These are phyloP conservation scores for Ectemnius lituratus DNA, from an alignment of 2,888 invertebrate species.

Conservation along the genomic window DNA sequence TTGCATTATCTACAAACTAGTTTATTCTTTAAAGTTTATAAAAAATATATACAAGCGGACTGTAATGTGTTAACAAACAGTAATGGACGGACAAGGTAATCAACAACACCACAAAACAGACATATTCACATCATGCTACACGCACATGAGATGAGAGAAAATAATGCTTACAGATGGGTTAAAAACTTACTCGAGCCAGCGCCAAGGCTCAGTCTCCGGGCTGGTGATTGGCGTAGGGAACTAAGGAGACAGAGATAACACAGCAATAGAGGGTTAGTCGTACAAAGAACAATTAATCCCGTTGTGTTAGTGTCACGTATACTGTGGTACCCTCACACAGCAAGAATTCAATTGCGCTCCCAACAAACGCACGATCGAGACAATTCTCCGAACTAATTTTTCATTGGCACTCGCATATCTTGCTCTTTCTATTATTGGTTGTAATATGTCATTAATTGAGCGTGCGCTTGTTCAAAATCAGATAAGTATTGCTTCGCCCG, in stretches of 20 bases:
- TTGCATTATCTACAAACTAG: too few relatives aligned
- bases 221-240: slow-evolving; percentile 92
- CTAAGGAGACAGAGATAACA: slow-evolving; percentile 81
- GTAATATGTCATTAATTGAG: too few relatives aligned
- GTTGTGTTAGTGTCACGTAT: slow-evolving; percentile 46
- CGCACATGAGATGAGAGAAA: slow-evolving; percentile 56
- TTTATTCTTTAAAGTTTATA: too few relatives aligned
- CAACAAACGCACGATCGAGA: neutral
- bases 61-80: neutral
- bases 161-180: slow-evolving; percentile 66
- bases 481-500: too few relatives aligned
- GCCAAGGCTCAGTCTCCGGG: slow-evolving; percentile 94
- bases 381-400: neutral
- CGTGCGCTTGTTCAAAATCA: too few relatives aligned
- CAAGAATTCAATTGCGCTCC: slow-evolving; percentile 41
- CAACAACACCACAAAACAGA: slow-evolving; percentile 3
- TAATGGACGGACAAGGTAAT: neutral
- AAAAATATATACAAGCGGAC: too few relatives aligned
- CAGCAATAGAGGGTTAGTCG: slow-evolving; percentile 67
- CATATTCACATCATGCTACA: slow-evolving; percentile 54
- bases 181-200: slow-evolving; percentile 91
- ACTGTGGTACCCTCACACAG: slow-evolving; percentile 53
- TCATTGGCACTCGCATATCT: neutral
- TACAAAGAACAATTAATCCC: slow-evolving; percentile 55
- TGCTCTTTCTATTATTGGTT: too few relatives aligned